Conservation (phyloP, 2,888 invertebrate species). For the Rhimphoctona megacephalus region DNA sequence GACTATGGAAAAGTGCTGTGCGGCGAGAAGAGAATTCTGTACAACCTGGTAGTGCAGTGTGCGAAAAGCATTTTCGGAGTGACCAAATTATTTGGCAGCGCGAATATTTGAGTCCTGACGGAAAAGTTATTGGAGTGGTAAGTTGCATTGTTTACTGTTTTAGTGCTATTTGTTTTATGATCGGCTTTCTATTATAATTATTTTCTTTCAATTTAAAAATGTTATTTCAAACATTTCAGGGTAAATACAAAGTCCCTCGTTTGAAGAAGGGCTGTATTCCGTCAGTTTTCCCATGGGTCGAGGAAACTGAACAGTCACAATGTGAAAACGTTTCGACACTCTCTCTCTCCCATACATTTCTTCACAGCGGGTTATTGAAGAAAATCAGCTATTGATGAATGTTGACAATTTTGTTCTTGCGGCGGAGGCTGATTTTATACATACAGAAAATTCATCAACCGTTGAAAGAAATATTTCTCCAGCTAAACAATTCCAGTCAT, state of each 20-base stretch:
- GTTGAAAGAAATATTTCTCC: too few species aligned
- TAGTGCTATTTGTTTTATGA: too few species aligned
- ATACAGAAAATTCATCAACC: too few species aligned
- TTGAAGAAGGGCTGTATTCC: conserved; percentile 33
- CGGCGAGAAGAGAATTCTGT: conserved; percentile 12
- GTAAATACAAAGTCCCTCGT: conserved; percentile 38
- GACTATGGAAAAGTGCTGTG: too few species aligned
- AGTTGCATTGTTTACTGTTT: conserved; percentile 19
- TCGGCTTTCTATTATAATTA: not conserved
- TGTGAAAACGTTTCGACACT: too few species aligned
- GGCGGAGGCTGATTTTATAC: too few species aligned
- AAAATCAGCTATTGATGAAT: not conserved
- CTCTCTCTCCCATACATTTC: too few species aligned
- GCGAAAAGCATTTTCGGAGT: conserved; percentile 50
- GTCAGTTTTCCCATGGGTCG: conserved; percentile 38
- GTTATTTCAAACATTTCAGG: not conserved
- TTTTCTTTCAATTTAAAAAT: not conserved
- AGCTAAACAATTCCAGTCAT: too few species aligned
- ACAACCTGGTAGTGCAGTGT: conserved; percentile 25
- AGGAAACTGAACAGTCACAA: not conserved
- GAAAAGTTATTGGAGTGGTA: conserved; percentile 48
- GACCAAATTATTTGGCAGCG: conserved; percentile 46
- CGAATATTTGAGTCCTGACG: conserved; percentile 15
- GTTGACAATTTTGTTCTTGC: too few species aligned
- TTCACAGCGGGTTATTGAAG: not conserved